These are phyloP conservation scores for Opisthocomus hoazin DNA, from an alignment of 2,113 vertebrate species.

Conservation along the genomic window DNA sequence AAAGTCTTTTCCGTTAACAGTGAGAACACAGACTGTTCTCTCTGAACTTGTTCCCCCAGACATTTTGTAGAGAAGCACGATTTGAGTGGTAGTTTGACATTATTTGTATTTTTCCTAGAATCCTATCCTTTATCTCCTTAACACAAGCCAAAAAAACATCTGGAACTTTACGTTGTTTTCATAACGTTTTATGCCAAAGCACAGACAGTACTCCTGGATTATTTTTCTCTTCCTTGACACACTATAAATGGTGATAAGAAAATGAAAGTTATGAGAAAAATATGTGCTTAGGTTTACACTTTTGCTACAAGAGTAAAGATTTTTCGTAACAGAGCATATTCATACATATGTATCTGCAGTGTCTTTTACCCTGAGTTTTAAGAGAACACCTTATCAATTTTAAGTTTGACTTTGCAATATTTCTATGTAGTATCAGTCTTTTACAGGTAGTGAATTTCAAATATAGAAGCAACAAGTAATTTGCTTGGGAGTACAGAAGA, in stretches of 20 bases:
- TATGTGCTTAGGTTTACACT: neutral
- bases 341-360: neutral
- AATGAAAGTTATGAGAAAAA: neutral
- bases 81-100: neutral
- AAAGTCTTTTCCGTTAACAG: neutral
- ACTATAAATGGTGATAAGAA: neutral
- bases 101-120: neutral
- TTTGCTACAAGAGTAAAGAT: neutral
- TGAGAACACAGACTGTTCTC: neutral
- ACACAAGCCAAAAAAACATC: neutral
- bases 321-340: neutral
- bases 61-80: neutral
- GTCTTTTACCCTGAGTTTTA: neutral
- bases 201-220: neutral
- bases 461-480: neutral
- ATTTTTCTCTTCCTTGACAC: neutral
- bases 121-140: neutral
- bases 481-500: neutral
- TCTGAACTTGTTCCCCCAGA: neutral
- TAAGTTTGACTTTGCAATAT: neutral
- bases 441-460: neutral
- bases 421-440: neutral
- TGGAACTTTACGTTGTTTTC: slow-evolving; percentile 11
- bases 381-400: neutral
- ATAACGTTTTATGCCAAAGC: neutral